These are phyloP conservation scores for Paraplagusia blochii DNA, from an alignment of 2,113 vertebrate species.

Conservation along the genomic window DNA sequence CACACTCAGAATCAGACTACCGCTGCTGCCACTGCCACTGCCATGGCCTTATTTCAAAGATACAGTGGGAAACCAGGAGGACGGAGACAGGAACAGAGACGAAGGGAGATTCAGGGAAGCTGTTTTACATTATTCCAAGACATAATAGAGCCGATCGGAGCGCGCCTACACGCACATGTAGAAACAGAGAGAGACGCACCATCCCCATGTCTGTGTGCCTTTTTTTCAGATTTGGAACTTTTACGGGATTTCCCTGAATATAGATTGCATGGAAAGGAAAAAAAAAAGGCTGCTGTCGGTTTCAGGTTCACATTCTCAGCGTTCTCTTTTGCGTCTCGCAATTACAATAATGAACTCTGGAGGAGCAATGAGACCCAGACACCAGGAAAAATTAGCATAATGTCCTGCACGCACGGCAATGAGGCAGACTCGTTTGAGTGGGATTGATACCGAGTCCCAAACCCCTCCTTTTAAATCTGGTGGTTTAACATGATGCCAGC, in stretches of 20 bases:
- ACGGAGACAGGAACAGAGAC: constrained; percentile 58
- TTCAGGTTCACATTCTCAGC: constrained; percentile 71
- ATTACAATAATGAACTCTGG: constrained; percentile 72
- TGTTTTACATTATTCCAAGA: constrained; percentile 80
- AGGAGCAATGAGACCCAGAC: constrained; percentile 65
- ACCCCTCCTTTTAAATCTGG: constrained; percentile 26
- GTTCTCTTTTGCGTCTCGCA: constrained; percentile 71
- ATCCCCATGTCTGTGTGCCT: constrained; percentile 54
- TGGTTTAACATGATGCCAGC: constrained; percentile 37
- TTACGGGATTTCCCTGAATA: constrained; percentile 77
- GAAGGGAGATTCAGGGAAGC: constrained; percentile 52
- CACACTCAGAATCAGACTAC: constrained; percentile 42
- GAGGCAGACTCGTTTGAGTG: constrained; percentile 30
- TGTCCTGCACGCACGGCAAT: constrained; percentile 57
- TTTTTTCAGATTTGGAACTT: constrained; percentile 65
- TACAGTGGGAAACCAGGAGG: constrained; percentile 46
- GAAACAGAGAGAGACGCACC: constrained; percentile 45
- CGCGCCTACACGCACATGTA: constrained; percentile 30
- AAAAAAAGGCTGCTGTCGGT: constrained; percentile 48
- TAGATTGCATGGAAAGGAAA: constrained; percentile 67
- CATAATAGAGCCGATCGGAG: constrained; percentile 74
- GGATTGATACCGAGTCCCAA: constrained; percentile 17
- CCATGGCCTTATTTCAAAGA: constrained; percentile 65
- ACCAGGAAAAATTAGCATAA: constrained; percentile 69
- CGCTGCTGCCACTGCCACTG: constrained; percentile 43